Evolutionary conservation across 2,888 invertebrate species (phyloP), one percentile per base, ranked within the genome.

Genomic region (Dusona sp.): DNA sequence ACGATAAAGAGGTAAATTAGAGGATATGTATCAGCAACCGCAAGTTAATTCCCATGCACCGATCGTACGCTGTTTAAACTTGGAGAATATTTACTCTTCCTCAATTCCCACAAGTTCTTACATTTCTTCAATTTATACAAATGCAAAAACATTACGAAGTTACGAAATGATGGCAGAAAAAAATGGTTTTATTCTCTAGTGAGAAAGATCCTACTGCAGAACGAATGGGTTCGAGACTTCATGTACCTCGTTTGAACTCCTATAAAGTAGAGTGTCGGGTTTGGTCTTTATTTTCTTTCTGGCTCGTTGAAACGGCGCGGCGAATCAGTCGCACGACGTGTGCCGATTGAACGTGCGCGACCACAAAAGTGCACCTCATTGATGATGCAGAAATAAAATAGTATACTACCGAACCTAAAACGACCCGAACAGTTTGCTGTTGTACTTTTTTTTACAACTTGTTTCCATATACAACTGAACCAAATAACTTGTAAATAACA

Each of bases 261-360:
- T 42, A 83, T 65, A 72, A 78, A 83, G 65, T 72, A 78, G 48
- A 70, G 72, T 65, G 42, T 54, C n/a, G n/a, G 68, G 25, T 11
- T 45, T 22, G 51, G 54, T 73, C 19, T 83, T 78, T 78, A 78
- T 83, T 78, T 78, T 83, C 64, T 42, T 83, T 68, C 16, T 64
- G 73, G 38, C 38, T 75, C 82, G 68, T 75, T 54, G 78, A 70
- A 72, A 78, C 54, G 45, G n/a, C 65, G 68, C 25, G 48, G 36
- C 61, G 67, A 83, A 83, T 83, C 72, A 73, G 72, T 72, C 65
- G 65, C 72, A 33, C 67, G 36, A 65, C 78, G 78, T 78, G 70
- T 64, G 29, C n/a, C 22, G 70, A 73, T 64, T 42, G 78, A 73
- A 83, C 78, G 64, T 73, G 78, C 64, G 68, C 29, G 78, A 65